Evolutionary conservation across 2,888 invertebrate species (phyloP).

Genomic region (Atherix ibis): DNA sequence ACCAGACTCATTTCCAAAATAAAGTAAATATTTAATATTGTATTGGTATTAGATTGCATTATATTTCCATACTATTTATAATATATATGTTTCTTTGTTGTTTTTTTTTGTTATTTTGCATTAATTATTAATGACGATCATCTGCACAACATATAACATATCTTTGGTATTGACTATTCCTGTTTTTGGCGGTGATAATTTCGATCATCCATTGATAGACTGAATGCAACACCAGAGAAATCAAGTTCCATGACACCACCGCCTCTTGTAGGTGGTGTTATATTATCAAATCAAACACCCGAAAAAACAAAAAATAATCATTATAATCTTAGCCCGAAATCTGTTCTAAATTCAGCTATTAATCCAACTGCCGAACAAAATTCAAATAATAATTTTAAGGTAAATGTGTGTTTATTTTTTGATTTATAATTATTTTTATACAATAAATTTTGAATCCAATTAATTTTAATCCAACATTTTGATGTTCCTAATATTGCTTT

Average conservation of each 20-base stretch:
- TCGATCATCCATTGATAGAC: too few species aligned
- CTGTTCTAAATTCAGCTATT: conserved; percentile 17
- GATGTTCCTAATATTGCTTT: background rate
- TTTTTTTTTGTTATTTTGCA: too few species aligned
- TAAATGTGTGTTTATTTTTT: conserved; percentile 7
- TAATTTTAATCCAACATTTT: background rate
- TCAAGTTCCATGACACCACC: conserved; percentile 11
- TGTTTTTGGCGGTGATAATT: too few species aligned
- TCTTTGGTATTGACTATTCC: too few species aligned
- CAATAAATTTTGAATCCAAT: background rate
- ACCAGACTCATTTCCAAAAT: too few species aligned
- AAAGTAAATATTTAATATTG: too few species aligned
- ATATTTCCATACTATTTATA: too few species aligned
- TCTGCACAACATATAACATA: too few species aligned
- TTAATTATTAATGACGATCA: too few species aligned
- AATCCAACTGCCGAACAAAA: conserved; percentile 22
- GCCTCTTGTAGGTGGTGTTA: conserved; percentile 10
- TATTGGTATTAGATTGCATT: too few species aligned
- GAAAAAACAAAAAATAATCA: conserved; percentile 7
- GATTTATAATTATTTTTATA: too few species aligned
- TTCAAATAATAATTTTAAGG: conserved; percentile 17
- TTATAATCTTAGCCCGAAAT: conserved; percentile 9
- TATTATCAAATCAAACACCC: conserved; percentile 8
- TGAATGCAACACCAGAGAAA: conserved; percentile 12
- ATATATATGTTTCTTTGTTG: too few species aligned